Percentiles rank a stretch among this genome's conserved stretches.
phyloP scores from a whole-genome alignment of 2,888 invertebrate genomes.

The Troides helena region DNA sequence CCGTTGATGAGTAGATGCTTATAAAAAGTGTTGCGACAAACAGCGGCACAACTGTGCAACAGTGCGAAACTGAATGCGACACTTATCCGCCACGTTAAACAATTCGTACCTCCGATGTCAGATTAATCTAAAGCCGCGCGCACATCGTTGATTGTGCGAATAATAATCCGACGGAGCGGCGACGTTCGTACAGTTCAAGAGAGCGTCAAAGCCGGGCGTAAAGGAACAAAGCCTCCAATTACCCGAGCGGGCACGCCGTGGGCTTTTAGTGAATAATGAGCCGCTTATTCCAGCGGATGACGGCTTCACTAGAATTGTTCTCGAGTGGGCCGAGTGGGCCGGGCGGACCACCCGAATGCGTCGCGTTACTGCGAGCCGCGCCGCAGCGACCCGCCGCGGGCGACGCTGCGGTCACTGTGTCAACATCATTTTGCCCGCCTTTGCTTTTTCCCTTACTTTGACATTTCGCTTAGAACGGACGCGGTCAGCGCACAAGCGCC shows the following conservation, averaged over 20 bases:
- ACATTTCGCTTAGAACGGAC: slow-evolving; percentile 69
- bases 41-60: slow-evolving; percentile 36
- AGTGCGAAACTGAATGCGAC: slow-evolving; percentile 56
- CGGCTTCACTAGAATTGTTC: slow-evolving; percentile 71
- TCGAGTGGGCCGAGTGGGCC: slow-evolving; percentile 66
- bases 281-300: slow-evolving; percentile 73
- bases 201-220: slow-evolving; percentile 69
- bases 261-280: slow-evolving; percentile 80
- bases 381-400: slow-evolving; percentile 31
- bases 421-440: slow-evolving; percentile 62
- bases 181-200: slow-evolving; percentile 57
- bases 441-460: slow-evolving; percentile 63
- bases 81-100: slow-evolving; percentile 53
- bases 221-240: slow-evolving; percentile 79
- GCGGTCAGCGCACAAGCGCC: slow-evolving; percentile 61
- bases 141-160: slow-evolving; percentile 71
- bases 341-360: slow-evolving; percentile 55
- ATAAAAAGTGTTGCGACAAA: slow-evolving; percentile 38
- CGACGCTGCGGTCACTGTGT: slow-evolving; percentile 52
- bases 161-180: slow-evolving; percentile 61
- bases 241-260: slow-evolving; percentile 74
- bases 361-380: slow-evolving; percentile 22
- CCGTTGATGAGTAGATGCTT: slow-evolving; percentile 39
- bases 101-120: slow-evolving; percentile 66
- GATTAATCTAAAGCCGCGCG: slow-evolving; percentile 64